Percentiles rank a stretch among this genome's conserved stretches.
These are phyloP conservation scores for Chloroceryle inda DNA, from an alignment of 2,797 vertebrate genomes.

Conservation along the genomic window DNA sequence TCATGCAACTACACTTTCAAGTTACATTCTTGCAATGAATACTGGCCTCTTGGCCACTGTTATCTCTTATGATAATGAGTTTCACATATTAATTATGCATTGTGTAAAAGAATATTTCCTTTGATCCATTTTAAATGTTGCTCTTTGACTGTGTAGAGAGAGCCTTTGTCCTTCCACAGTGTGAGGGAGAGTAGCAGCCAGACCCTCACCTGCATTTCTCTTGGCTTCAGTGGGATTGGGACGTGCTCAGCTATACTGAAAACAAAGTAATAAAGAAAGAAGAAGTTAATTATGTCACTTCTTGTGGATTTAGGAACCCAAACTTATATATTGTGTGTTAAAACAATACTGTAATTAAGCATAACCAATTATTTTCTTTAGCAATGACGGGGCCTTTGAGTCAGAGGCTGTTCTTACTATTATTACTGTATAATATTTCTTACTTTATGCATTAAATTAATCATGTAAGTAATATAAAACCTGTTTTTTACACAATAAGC, in stretches of 20 bases:
- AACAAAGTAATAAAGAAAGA: neutral
- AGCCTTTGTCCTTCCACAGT: neutral
- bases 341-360: neutral
- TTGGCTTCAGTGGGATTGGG: neutral
- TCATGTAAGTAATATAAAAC: neutral
- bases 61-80: neutral
- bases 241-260: neutral
- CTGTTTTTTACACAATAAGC: neutral
- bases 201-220: neutral
- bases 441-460: neutral
- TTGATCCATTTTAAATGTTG: conserved; percentile 43
- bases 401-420: neutral
- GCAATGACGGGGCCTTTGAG: neutral
- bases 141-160: neutral
- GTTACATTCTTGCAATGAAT: neutral
- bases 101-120: conserved; percentile 15
- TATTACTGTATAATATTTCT: neutral
- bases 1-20: neutral
- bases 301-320: neutral
- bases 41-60: neutral
- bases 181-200: neutral
- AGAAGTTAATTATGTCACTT: neutral
- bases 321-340: neutral
- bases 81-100: conserved; percentile 28
- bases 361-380: neutral